phyloP scores from a whole-genome alignment of 2,888 invertebrate genomes.

The Lypha dubia region DNA sequence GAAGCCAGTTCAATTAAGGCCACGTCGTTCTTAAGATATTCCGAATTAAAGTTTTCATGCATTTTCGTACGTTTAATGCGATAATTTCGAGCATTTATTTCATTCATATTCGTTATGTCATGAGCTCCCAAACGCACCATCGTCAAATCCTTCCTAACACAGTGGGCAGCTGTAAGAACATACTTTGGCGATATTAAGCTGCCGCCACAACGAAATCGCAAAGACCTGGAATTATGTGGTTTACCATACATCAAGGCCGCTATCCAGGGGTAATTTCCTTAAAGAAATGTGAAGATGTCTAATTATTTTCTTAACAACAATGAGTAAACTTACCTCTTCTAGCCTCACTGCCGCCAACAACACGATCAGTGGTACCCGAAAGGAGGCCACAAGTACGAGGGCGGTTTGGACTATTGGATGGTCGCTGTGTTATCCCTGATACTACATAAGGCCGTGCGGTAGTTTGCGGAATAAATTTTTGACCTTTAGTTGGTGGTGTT shows the following conservation, averaged over 20 bases:
- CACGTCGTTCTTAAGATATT: conserved; percentile 89
- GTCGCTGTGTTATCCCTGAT: neutral
- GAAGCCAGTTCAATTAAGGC: conserved; percentile 87
- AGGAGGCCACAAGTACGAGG: conserved; percentile 84
- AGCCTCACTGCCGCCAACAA: conserved; percentile 85
- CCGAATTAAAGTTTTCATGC: conserved; percentile 88
- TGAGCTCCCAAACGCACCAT: conserved; percentile 91
- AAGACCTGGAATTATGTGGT: conserved; percentile 81
- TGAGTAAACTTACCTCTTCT: conserved; percentile 75
- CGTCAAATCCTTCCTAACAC: conserved; percentile 78
- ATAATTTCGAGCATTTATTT: conserved; percentile 87
- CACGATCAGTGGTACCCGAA: conserved; percentile 81
- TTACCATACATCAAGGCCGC: conserved; percentile 88
- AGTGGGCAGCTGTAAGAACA: conserved; percentile 89
- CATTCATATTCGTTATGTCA: conserved; percentile 85
- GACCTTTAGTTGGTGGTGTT: neutral
- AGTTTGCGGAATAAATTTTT: neutral
- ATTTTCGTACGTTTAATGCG: conserved; percentile 85
- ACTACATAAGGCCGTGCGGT: conserved; percentile 3
- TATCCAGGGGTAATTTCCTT: conserved; percentile 92
- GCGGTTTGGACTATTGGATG: neutral
- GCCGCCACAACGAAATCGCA: conserved; percentile 89
- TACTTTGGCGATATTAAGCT: conserved; percentile 87
- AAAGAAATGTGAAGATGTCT: neutral
- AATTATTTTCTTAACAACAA: neutral